A percentile compares a stretch with the other conserved stretches of the same genome.
Conservation (phyloP, 2,888 invertebrate genomes). For the Empis livida region DNA sequence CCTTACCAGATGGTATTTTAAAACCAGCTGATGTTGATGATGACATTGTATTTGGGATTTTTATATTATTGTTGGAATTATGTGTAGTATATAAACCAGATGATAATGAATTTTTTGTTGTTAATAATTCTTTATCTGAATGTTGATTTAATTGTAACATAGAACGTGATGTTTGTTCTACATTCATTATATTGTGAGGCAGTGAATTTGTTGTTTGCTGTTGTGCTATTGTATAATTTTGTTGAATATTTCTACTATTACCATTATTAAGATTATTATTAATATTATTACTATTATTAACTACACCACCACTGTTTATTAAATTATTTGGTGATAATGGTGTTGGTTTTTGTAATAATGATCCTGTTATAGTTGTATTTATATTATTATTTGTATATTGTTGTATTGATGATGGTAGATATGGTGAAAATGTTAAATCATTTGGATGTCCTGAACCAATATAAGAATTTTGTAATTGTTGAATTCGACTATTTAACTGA, state of each 20-base stretch:
- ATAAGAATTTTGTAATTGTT: not conserved
- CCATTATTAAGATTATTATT: not conserved
- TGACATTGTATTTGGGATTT: too few relatives aligned
- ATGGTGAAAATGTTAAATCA: slow-evolving; percentile 17
- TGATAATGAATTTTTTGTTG: not conserved
- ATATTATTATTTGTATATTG: too few relatives aligned
- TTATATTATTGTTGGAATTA: not conserved
- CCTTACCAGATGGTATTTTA: slow-evolving; percentile 43
- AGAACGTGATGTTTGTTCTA: not conserved
- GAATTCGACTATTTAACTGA: slow-evolving; percentile 13
- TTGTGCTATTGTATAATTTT: not conserved
- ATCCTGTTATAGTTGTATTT: slow-evolving; percentile 7
- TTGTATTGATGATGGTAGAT: slow-evolving; percentile 13
- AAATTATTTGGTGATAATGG: slow-evolving; percentile 2
- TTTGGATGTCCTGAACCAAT: not conserved
- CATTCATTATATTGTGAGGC: not conserved
- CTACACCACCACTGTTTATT: not conserved
- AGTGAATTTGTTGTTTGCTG: not conserved
- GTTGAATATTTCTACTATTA: not conserved
- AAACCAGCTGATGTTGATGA: slow-evolving; percentile 16
- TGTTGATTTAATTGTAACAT: not conserved
- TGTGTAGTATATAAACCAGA: not conserved
- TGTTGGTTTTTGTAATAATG: slow-evolving; percentile 5
- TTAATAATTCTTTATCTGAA: not conserved
- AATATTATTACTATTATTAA: not conserved